These are phyloP conservation scores for Herminia tarsipennalis DNA, from an alignment of 2,888 invertebrate species.

Conservation along the genomic window DNA sequence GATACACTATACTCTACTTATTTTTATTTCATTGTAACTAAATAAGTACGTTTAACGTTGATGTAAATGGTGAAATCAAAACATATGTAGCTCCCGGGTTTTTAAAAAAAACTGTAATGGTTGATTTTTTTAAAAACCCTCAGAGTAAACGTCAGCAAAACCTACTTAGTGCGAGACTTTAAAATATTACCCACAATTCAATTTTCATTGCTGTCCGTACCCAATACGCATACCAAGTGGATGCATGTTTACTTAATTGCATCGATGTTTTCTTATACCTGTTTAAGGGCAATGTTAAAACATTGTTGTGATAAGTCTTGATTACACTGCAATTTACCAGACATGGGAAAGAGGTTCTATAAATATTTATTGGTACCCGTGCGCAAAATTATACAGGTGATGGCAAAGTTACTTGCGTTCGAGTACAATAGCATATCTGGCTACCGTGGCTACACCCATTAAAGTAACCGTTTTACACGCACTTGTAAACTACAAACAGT, in stretches of 20 bases:
- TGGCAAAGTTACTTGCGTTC: conserved; percentile 59
- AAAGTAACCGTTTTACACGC: conserved; percentile 51
- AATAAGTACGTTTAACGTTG: too few species aligned
- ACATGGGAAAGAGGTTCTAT: conserved; percentile 74
- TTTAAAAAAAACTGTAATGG: too few species aligned
- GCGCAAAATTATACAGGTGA: conserved; percentile 67
- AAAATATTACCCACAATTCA: too few species aligned
- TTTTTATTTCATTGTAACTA: too few species aligned
- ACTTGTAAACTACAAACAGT: conserved; percentile 49
- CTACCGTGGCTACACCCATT: conserved; percentile 56
- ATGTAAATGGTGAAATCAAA: too few species aligned
- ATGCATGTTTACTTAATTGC: conserved; percentile 9
- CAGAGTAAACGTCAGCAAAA: too few species aligned
- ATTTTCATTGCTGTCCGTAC: too few species aligned
- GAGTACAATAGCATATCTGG: conserved; percentile 57
- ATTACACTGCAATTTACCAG: conserved; percentile 78
- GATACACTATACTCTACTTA: too few species aligned
- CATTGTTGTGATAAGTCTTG: conserved; percentile 75
- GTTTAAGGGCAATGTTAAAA: conserved; percentile 59
- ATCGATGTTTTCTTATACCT: conserved; percentile 17
- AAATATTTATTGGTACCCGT: conserved; percentile 77
- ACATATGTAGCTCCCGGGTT: too few species aligned
- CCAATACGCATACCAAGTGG: conserved; percentile 1
- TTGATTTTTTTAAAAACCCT: too few species aligned
- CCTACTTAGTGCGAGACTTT: too few species aligned